Base-by-base conservation (phyloP, 2,888 invertebrate species). In the Acleris emargana region DNA sequence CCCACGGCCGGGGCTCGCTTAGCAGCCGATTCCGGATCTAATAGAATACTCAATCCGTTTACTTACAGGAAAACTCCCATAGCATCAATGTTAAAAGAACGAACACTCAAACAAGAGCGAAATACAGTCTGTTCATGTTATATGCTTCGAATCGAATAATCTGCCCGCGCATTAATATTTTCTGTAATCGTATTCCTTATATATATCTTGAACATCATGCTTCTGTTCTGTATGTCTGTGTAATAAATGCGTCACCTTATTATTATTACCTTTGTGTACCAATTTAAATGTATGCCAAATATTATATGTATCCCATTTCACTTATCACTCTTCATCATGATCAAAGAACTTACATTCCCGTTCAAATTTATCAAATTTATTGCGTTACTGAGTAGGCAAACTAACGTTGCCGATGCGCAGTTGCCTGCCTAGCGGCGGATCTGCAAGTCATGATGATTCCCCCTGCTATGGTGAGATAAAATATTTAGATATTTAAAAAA, bases 381-480 rank as follows among this genome's bases (percentile, higher is more conserved):
- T 13, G 38, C 9, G 38, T 38, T 13, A 38, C 38, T 0, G 2
- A 7, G 25, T 45, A 53, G 53, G 49, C 43, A 22, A 45, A 9
- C 25, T 38, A 54, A 64, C 55, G 64, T 55, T 57, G 5, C 32
- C 45, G 51, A 55, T 17, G 60, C 25, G 42, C 52, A 66, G 57
- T 57, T 57, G 45, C 57, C 22, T 22, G 54, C 54, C 45, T n/a
- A 5, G 7, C 45, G 42, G 13, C 18, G 38, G 25, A 57, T 51
- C 45, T 52, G 61, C 57, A 45, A 32, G 60, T 66, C 66, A 66
- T 57, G 52, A 16, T 66, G 57, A 57, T 51, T n/a, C n/a, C 25
- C 43, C 18, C 64, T n/a, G 45, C 50, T 59, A 13, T 38, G 3
- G 3, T 13, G 13, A 13, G 13, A 38, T 38, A 38, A 13, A 11